Base-by-base conservation (phyloP, 2,113 vertebrate species). In the Plecturocebus donacophilus region DNA sequence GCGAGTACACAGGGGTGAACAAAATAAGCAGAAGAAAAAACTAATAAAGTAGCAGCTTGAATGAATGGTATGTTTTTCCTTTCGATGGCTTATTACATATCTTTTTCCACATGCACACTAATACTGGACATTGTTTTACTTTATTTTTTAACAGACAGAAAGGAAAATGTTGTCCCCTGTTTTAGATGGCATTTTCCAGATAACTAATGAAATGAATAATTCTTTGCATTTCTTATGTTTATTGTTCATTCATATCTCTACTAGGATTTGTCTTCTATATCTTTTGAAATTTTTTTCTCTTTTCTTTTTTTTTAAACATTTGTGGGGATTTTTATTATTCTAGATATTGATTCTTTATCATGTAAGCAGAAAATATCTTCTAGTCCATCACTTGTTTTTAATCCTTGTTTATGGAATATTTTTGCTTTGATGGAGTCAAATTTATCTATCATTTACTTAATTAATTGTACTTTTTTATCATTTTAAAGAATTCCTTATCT, bases 401-500 rank as follows among this genome's bases (percentile, higher is more conserved):
- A 77, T 76, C 38, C 80, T 86, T 54, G 35, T 70, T 95, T 79
- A 71, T 84, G 27, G 3, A 87, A 4, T 87, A 75, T 30, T 79
- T 85, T 73, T 25, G 49, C 75, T 89, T 77, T 77, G 30, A 54
- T 40, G 30, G 30, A 90, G 30, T 87, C 85, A 85, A 75, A 92
- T 90, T 75, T 80, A 70, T 75, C 38, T 92, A 25, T 9, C 17
- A 40, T 64, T 93, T 71, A 30, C 40, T 73, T 64, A 45, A 88
- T 30, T 8, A 45, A 49, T n/a, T 87, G 9, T 58, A 16, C 3
- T 81, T 81, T 90, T 87, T 75, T 21, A n/a, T 91, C 25, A 90
- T 88, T 85, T 83, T n/a, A 52, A 97, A 77, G 81, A 90, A 91
- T 79, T 77, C 8, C 13, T 90, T 92, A 81, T 86, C 25, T 4